Percentiles rank a stretch among this genome's conserved stretches.
Conservation (phyloP, 2,888 invertebrate genomes). For the Drosophila atripex region DNA sequence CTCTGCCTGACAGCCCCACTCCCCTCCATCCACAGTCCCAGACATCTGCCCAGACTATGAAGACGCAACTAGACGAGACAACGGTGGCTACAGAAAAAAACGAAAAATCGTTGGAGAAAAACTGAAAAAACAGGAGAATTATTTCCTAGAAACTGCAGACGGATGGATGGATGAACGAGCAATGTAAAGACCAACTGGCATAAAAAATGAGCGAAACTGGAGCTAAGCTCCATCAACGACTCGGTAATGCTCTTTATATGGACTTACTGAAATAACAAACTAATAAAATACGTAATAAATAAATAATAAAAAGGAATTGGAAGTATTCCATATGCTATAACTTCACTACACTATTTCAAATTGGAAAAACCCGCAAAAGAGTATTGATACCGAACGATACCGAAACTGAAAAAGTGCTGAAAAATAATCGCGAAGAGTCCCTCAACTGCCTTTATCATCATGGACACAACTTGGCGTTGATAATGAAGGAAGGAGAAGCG, state of each 20-base stretch:
- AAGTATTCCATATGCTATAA: too few relatives aligned
- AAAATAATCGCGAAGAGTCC: conserved; percentile 64
- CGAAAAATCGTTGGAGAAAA: conserved; percentile 20
- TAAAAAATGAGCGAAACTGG: conserved; percentile 28
- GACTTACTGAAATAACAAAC: not conserved
- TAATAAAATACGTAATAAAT: not conserved
- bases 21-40: conserved; percentile 8
- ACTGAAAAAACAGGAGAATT: conserved; percentile 56
- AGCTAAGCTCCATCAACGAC: not conserved
- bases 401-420: conserved; percentile 56
- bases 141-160: conserved; percentile 65
- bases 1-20: conserved; percentile 57
- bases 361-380: too few relatives aligned
- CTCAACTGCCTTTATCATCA: conserved; percentile 66
- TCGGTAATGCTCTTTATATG: conserved; percentile 13
- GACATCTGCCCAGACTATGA: conserved; percentile 48
- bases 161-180: conserved; percentile 44
- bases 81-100: conserved; percentile 50
- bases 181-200: conserved; percentile 33
- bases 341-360: too few relatives aligned
- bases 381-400: too few relatives aligned
- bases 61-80: conserved; percentile 70
- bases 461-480: conserved; percentile 73
- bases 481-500: conserved; percentile 53
- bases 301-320: not conserved